Evolutionary conservation across 2,888 invertebrate genomes (phyloP), one percentile per base, ranked within the genome.

Genomic region (Polietes domitor): DNA sequence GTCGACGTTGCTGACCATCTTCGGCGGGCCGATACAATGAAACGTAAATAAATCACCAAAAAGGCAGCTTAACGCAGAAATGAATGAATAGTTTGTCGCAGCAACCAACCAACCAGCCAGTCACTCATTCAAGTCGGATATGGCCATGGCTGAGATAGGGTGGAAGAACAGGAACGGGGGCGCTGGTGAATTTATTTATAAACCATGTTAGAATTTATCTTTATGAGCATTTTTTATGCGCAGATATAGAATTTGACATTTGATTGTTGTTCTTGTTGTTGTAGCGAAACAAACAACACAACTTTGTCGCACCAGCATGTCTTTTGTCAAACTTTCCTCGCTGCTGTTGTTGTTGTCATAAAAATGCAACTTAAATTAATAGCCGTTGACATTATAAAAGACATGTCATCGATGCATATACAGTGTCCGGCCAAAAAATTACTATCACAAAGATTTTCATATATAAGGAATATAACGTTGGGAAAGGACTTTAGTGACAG

Each of bases 161-260:
- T 21, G 41, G 9, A 37, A 12, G 37, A 7, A 21, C n/a, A n/a
- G n/a, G n/a, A n/a, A n/a, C n/a, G n/a, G n/a, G n/a, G n/a, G n/a
- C n/a, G n/a, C n/a, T 55, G n/a, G 41, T 24, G 58, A 43, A n/a
- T 61, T 79, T 76, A 63, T 79, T 73, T 84, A 80, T 78, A 81
- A 84, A 84, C 76, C 81, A 68, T 81, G 84, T 84, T 84, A 84
- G 80, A 81, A 84, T 61, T 84, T 78, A 80, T 84, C 83, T 81
- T 84, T 84, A 84, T 73, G 41, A 50, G 61, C 55, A 76, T 84
- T 84, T 81, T 78, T 84, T 84, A 74, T 73, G 53, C 24, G 15
- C 6, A 24, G 19, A 12, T 19, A 43, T 68, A 61, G 21, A 21
- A 47, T 68, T 55, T 75, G 53, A 21, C 12, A 68, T 37, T 32